Percentiles rank a stretch among this genome's conserved stretches.
Evolutionary conservation across 1,140 invertebrate genomes (phyloP).

Genomic region (Hestina assimilis): DNA sequence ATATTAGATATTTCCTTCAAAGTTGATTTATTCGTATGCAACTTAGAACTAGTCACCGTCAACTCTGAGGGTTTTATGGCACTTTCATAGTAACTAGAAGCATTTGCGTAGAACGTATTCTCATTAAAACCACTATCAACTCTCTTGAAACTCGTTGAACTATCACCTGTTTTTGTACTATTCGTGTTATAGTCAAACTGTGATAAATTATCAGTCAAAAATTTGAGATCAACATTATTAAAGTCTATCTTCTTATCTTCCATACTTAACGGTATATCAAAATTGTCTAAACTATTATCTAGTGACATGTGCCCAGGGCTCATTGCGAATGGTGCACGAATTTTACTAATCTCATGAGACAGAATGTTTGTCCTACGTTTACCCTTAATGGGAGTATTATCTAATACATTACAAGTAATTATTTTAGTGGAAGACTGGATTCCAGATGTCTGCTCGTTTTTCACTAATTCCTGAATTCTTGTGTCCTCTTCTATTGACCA

Average conservation of each 20-base stretch:
- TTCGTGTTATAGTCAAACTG: conserved; percentile 43
- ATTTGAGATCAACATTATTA: conserved; percentile 71
- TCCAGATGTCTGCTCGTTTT: conserved; percentile 36
- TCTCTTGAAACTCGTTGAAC: conserved; percentile 60
- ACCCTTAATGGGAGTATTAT: conserved; percentile 63
- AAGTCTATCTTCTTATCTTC: conserved; percentile 71
- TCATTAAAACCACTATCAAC: conserved; percentile 74
- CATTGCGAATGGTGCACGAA: conserved; percentile 36
- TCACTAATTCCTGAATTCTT: conserved; percentile 47
- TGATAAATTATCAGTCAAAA: conserved; percentile 61
- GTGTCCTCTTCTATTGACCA: conserved; percentile 58
- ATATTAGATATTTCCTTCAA: conserved; percentile 69
- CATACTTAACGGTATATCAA: conserved; percentile 52
- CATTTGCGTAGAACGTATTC: conserved; percentile 63
- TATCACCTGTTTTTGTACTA: conserved; percentile 42
- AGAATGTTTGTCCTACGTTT: conserved; percentile 49
- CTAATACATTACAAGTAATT: conserved; percentile 40
- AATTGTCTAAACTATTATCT: conserved; percentile 69
- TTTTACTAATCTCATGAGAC: conserved; percentile 69
- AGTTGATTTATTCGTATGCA: conserved; percentile 44
- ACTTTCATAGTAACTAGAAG: conserved; percentile 71
- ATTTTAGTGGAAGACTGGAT: conserved; percentile 54
- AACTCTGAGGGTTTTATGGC: conserved; percentile 72
- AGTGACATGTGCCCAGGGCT: conserved; percentile 67
- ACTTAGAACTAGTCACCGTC: conserved; percentile 62